Conservation (phyloP, 2,797 vertebrate genomes). For the Macropus fuliginosus region DNA sequence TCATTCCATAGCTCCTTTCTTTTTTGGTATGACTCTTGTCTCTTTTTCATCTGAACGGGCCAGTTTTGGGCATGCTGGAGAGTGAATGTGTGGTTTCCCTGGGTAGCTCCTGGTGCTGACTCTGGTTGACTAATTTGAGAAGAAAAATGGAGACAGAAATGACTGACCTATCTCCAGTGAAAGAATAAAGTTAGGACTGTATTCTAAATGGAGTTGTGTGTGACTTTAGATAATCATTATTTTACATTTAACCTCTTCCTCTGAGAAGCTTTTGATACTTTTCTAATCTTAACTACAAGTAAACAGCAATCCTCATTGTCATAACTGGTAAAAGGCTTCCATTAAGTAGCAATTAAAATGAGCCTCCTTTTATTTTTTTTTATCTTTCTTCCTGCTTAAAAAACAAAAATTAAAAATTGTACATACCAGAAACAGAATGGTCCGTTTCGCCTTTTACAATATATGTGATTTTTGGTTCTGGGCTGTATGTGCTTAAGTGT, state of each 20-base stretch:
- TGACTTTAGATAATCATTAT: background rate
- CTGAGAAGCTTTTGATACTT: background rate
- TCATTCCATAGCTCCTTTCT: background rate
- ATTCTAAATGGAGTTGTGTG: background rate
- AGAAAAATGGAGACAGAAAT: background rate
- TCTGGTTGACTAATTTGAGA: background rate
- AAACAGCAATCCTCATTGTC: background rate
- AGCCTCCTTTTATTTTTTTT: background rate
- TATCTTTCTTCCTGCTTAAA: background rate
- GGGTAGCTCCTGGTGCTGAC: background rate
- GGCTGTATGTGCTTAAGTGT: background rate
- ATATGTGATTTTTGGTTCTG: background rate
- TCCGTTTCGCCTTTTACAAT: background rate
- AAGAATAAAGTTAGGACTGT: background rate
- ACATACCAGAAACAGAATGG: background rate
- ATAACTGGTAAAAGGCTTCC: background rate
- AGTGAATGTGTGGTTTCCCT: background rate
- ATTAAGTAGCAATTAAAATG: background rate
- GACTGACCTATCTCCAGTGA: background rate
- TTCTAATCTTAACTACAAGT: background rate
- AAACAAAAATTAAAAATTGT: background rate
- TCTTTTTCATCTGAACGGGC: background rate
- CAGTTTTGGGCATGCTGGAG: background rate
- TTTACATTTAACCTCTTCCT: constrained; percentile 6
- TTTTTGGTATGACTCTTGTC: background rate